Evolutionary conservation across 53 echinoderm and acorn worm genomes (phyloP), one percentile per base, ranked within the genome.

Genomic region (Luidia sarsii): DNA sequence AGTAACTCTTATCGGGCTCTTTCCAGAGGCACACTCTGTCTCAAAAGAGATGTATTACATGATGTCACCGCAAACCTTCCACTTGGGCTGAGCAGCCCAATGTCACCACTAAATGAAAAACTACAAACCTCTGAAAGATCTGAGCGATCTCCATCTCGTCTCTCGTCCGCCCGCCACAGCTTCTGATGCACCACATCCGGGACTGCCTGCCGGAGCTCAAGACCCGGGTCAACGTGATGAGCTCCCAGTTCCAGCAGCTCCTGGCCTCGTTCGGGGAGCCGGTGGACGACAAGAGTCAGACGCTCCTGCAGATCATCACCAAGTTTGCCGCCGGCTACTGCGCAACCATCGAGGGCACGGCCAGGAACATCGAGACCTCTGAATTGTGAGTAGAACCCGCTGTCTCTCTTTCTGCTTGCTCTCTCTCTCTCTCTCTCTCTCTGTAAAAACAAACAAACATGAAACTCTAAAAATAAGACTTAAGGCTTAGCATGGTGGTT

Each of bases 241-340:
- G 89, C 9, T 99, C 99, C 18, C 99, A 99, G 82, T 94, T 89
- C 69, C 93, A 91, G 83, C 94, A 91, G 64, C 89, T 99, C 13
- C 64, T 99, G 39, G 82, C 90, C 18, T 94, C 99, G 6, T 99
- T 99, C 83, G 99, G 99, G 53, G 99, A 99, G 51, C 99, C 99
- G 1, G 94, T 99, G 14, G 99, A 94, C 7, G 99, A 99, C 39
- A 94, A 93, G 70, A 94, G 91, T 68, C 99, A 99, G 39, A 99
- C 93, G 3, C 71, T 99, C 28, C 88, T 94, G 6, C 99, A 99
- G 67, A 99, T 99, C 11, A 99, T 94, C 67, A 99, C 99, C 31
- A 99, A 91, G 83, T 99, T 99, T 94, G 99, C 99, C 65, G 86
- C 99, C 1, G 82, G 91, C 28, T 99, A 99, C 67, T 99, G 99